Evolutionary conservation across 2,113 vertebrate genomes (phyloP).

Genomic region (Tylochromis polylepis): DNA sequence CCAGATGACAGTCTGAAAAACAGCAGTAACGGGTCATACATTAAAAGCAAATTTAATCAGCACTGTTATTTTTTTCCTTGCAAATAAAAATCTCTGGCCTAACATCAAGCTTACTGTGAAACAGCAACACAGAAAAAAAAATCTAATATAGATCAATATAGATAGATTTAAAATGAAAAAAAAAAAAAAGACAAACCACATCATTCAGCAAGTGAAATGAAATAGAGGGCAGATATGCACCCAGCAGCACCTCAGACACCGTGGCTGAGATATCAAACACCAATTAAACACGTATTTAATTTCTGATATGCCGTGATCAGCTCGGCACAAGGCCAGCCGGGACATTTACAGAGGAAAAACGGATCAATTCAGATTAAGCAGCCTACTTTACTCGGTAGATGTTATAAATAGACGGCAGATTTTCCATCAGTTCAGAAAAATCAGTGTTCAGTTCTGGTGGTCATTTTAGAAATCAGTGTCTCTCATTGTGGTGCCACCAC

Average conservation of each 20-base stretch:
- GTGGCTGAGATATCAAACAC: neutral
- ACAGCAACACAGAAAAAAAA: neutral
- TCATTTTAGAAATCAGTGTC: neutral
- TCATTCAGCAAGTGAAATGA: neutral
- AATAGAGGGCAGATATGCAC: neutral
- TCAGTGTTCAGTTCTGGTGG: neutral
- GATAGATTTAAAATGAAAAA: neutral
- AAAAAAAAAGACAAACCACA: neutral
- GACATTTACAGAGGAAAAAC: neutral
- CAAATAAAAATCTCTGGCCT: neutral
- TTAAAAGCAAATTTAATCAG: neutral
- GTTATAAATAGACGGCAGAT: neutral
- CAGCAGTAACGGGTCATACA: neutral
- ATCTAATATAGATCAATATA: neutral
- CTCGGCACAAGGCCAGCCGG: neutral
- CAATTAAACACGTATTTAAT: neutral
- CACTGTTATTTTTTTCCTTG: neutral
- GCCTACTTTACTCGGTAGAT: neutral
- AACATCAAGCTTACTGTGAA: neutral
- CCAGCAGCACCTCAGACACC: neutral
- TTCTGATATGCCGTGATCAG: neutral
- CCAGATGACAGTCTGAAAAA: neutral
- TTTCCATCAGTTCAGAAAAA: neutral
- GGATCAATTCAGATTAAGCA: neutral
- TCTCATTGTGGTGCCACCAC: neutral